phyloP scores from a whole-genome alignment of 2,888 invertebrate species.

The Neria commutata region DNA sequence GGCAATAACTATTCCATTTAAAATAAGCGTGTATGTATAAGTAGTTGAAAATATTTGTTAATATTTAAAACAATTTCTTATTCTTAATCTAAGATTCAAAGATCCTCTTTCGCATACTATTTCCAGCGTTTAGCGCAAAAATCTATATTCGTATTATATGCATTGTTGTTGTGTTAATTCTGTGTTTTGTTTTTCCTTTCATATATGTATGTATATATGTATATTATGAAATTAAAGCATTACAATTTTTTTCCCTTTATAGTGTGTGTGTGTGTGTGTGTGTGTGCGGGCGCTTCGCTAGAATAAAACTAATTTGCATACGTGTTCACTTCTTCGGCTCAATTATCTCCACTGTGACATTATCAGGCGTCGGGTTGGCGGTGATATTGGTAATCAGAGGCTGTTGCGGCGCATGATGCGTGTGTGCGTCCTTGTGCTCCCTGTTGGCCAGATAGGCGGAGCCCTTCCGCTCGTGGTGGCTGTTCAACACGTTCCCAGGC shows the following conservation, averaged over 20 bases:
- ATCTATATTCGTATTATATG: too few relatives aligned
- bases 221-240: constrained; percentile 2
- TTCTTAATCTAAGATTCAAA: constrained; percentile 1
- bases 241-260: background rate
- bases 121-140: too few relatives aligned
- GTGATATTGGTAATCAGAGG: constrained; percentile 57
- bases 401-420: constrained; percentile 51
- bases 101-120: background rate
- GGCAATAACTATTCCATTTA: constrained; percentile 38
- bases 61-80: constrained; percentile 2
- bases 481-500: constrained; percentile 46
- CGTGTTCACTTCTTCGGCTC: constrained; percentile 68
- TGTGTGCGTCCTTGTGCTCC: constrained; percentile 36
- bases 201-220: background rate
- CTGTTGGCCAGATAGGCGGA: constrained; percentile 45
- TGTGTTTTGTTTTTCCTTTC: constrained; percentile 3
- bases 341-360: constrained; percentile 79
- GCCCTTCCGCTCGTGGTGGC: constrained; percentile 48
- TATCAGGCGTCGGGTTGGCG: constrained; percentile 66
- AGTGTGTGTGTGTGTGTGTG: background rate
- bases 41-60: constrained; percentile 3
- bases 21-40: constrained; percentile 22
- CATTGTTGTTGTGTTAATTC: constrained; percentile 3
- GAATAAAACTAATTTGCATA: constrained; percentile 20
- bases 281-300: too few relatives aligned